Evolutionary conservation across 2,113 vertebrate species (phyloP), one percentile per base, ranked within the genome.

Genomic region (Ornithorhynchus anatinus): DNA sequence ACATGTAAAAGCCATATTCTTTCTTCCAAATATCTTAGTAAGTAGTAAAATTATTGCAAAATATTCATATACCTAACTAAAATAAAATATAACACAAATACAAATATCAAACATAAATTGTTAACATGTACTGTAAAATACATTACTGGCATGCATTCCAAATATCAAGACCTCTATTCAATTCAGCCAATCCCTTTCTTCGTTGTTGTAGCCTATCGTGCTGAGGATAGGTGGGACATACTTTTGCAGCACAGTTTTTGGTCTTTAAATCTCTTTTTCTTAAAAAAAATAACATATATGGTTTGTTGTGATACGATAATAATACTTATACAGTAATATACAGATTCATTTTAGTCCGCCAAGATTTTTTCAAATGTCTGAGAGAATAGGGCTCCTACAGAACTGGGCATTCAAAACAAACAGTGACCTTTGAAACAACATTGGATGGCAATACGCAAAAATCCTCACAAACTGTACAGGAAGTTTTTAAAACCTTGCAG

Each of bases 381-480:
- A 79, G 84, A 90, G 88, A 93, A 89, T 70, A 81, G 92, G 91
- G 91, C 92, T 95, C 89, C 84, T 73, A 91, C 61, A 90, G 75
- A 89, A 88, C 90, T 82, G 88, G 84, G 95, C 94, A 91, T 94
- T 89, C 90, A 42, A 89, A 93, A 93, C 89, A 88, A 92, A 90
- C 80, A 86, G 85, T 52, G 88, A 92, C 77, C 88, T 22, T 11
- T 50, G 80, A 60, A 91, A 88, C 82, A 8, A 91, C 80, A 70
- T 82, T 17, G 77, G 84, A 86, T 88, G 90, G 93, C 86, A 67
- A 65, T 84, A 92, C 91, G 92, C 89, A 92, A 94, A 92, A 92
- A 89, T 91, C 82, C 82, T 95, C 95, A 95, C 91, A 92, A 91
- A 91, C 88, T 94, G 85, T 93, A 97, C 93, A 92, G 91, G 90